These are phyloP conservation scores for Anthopleura xanthogrammica DNA, from an alignment of 92 coral and sea anemone genomes.

Conservation along the genomic window DNA sequence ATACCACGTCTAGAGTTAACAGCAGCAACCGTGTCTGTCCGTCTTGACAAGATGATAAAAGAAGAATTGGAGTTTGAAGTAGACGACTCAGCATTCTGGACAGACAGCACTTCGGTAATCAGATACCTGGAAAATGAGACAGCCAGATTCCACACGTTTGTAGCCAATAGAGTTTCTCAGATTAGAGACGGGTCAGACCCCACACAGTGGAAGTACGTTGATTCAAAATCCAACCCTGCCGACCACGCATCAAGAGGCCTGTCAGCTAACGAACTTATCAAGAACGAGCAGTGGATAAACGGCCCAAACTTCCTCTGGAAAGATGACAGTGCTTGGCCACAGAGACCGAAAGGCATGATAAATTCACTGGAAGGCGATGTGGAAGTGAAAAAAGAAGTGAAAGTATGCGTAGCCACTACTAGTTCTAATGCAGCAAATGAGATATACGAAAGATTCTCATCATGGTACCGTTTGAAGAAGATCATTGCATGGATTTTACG, in stretches of 20 bases:
- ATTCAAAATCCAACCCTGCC: constrained; percentile 14
- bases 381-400: constrained; percentile 15
- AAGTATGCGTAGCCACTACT: background rate
- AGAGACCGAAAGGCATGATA: background rate
- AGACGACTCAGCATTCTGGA: constrained; percentile 28
- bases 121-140: constrained; percentile 42
- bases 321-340: constrained; percentile 15
- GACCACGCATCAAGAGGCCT: constrained; percentile 24
- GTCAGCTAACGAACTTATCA: constrained; percentile 9
- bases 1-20: constrained; percentile 56
- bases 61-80: constrained; percentile 33
- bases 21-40: constrained; percentile 46
- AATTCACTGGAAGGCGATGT: background rate
- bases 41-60: constrained; percentile 22
- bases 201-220: constrained; percentile 20
- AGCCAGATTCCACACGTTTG: constrained; percentile 38
- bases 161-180: constrained; percentile 49
- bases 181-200: constrained; percentile 22
- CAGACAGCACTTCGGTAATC: constrained; percentile 43
- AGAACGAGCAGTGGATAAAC: background rate
- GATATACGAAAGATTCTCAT: constrained; percentile 9
- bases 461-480: constrained; percentile 26
- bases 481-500: constrained; percentile 15
- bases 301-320: constrained; percentile 26
- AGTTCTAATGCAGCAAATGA: background rate